Percentiles rank a stretch among this genome's conserved stretches.
Evolutionary conservation across 2,113 vertebrate genomes (phyloP).

Genomic region (Centropus bengalensis): DNA sequence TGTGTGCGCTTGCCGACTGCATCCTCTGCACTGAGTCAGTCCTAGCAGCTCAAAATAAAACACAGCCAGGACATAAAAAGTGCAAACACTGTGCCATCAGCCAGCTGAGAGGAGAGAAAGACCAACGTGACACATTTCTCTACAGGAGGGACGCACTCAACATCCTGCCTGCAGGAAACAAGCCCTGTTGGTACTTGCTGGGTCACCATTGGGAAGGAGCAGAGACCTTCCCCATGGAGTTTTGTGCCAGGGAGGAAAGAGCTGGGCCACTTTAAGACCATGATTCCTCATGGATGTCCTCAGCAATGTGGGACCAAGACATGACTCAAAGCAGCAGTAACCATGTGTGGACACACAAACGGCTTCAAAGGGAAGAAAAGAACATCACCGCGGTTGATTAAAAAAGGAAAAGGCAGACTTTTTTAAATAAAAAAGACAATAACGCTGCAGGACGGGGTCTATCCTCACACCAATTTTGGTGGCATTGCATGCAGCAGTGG

Average conservation of each 20-base stretch:
- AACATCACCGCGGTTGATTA: background rate
- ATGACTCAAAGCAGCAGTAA: background rate
- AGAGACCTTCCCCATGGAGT: background rate
- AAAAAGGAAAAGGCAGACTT: background rate
- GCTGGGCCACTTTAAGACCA: background rate
- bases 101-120: background rate
- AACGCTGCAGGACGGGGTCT: background rate
- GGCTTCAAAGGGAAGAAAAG: conserved; percentile 22
- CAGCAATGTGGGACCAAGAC: background rate
- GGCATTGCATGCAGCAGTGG: background rate
- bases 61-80: background rate
- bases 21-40: background rate
- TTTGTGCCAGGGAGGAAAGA: background rate
- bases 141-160: background rate
- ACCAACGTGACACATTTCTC: background rate
- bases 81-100: background rate
- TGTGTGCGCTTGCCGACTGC: rapidly evolving
- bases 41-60: background rate
- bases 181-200: background rate
- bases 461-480: background rate
- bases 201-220: background rate
- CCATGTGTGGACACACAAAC: conserved; percentile 3
- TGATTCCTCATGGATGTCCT: conserved; percentile 39
- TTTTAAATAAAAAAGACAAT: background rate
- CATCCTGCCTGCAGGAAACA: background rate